These are phyloP conservation scores for Lycia hirtaria DNA, from an alignment of 2,888 invertebrate species.

Conservation along the genomic window DNA sequence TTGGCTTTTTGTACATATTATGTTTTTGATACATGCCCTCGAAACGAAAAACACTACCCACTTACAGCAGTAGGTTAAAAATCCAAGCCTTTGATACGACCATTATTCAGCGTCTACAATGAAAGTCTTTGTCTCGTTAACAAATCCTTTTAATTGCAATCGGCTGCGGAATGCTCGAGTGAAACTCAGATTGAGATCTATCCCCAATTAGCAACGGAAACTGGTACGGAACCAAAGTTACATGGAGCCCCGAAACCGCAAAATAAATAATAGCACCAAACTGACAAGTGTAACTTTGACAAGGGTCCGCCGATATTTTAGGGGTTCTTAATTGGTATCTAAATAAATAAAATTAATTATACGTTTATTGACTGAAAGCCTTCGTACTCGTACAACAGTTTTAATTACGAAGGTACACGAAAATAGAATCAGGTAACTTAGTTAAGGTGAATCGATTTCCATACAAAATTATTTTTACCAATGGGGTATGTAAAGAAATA, in stretches of 20 bases:
- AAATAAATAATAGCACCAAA: slow-evolving; percentile 14
- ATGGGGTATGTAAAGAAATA: too few relatives aligned
- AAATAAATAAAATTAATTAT: slow-evolving; percentile 3
- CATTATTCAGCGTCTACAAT: background rate
- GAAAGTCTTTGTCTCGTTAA: slow-evolving; percentile 23
- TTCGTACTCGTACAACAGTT: too few relatives aligned
- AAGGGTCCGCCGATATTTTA: slow-evolving; percentile 8
- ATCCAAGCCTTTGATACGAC: background rate
- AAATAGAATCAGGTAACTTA: too few relatives aligned
- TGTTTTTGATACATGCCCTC: too few relatives aligned
- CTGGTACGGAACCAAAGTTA: slow-evolving; percentile 5
- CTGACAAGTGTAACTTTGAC: slow-evolving; percentile 14
- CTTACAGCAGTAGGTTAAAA: too few relatives aligned
- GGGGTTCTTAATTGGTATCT: background rate
- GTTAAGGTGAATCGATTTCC: too few relatives aligned
- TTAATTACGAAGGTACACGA: too few relatives aligned
- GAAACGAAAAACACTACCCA: too few relatives aligned
- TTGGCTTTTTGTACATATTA: too few relatives aligned
- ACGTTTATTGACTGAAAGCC: background rate
- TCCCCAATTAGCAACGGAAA: slow-evolving; percentile 26
- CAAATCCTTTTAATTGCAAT: slow-evolving; percentile 29
- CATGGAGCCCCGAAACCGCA: slow-evolving; percentile 1
- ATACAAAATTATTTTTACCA: too few relatives aligned
- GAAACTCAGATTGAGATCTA: slow-evolving; percentile 25
- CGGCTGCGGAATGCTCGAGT: slow-evolving; percentile 19